Evolutionary conservation across 2,888 invertebrate genomes (phyloP), one percentile per base, ranked within the genome.

Genomic region (Clivina fossor): DNA sequence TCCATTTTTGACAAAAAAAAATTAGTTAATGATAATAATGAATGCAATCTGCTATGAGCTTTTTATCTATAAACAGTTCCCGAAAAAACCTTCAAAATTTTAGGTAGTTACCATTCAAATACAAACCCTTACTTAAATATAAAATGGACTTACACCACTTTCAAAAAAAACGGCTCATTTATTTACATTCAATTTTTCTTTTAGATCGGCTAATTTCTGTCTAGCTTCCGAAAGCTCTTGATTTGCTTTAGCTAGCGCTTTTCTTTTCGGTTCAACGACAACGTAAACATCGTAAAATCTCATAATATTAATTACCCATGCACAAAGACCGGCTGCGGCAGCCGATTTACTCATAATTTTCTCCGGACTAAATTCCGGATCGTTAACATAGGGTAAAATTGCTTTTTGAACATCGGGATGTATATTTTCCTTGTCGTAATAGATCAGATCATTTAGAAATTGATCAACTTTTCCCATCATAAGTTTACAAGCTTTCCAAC

Each of bases 381-480:
- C 79, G 63, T 79, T 81, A 11, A 81, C 73, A 68, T 84, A 85
- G 13, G 81, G 81, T 57, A 76, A 72, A 1, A 80, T 78, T 5
- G 90, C 93, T 76, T 91, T 93, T 2, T 93, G 85, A 43, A 93
- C 81, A 61, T 92, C 90, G 0, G 91, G 86, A 64, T 87, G 88
- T 69, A 96, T 94, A 69, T 94, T 91, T 70, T 95, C 94, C 69
- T 96, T 96, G 69, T 96, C 91, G 66, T 94, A 94, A 70, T 88
- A 86, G 13, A 90, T 82, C 33, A 96, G 77, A 66, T 87, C 85
- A 62, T 85, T 80, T 43, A 96, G 76, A 70, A 96, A 96, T 63
- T 85, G 83, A 73, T 95, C 94, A 2, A 92, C 86, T 74, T 90
- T 91, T 8, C 84, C 85, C 94, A 96, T 96, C 80, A 94, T 85